phyloP scores from a whole-genome alignment of 2,888 invertebrate genomes.

The Globia sparganii region DNA sequence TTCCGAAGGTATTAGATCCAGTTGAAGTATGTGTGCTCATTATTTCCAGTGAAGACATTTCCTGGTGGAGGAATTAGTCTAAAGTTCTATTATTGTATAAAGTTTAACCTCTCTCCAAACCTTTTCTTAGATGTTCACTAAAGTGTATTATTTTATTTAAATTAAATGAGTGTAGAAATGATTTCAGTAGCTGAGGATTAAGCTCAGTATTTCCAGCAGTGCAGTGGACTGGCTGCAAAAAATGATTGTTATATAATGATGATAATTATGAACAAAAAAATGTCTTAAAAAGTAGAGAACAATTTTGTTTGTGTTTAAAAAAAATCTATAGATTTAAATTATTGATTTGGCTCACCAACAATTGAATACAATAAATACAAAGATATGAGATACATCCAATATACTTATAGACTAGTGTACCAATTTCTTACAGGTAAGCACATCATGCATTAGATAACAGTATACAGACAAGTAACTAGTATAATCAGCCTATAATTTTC shows the following conservation, averaged over 20 bases:
- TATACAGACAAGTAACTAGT: not conserved
- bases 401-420: too few species aligned
- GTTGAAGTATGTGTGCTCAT: conserved; percentile 51
- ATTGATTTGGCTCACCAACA: too few species aligned
- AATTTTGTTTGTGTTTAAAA: too few species aligned
- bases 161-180: not conserved
- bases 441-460: too few species aligned
- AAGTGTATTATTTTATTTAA: not conserved
- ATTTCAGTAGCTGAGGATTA: not conserved
- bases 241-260: not conserved
- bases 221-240: not conserved
- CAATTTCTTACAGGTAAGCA: too few species aligned
- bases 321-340: too few species aligned
- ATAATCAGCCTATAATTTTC: not conserved
- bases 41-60: conserved; percentile 37
- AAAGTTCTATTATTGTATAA: conserved; percentile 9
- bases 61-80: conserved; percentile 22
- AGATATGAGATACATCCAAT: too few species aligned
- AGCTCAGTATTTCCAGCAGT: not conserved
- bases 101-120: not conserved
- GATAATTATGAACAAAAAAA: not conserved
- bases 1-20: conserved; percentile 53
- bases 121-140: not conserved
- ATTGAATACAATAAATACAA: too few species aligned
- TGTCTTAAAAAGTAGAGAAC: not conserved